These are phyloP conservation scores for Scaptomyza cyrtandrae DNA, from an alignment of 2,888 invertebrate genomes.

Conservation along the genomic window DNA sequence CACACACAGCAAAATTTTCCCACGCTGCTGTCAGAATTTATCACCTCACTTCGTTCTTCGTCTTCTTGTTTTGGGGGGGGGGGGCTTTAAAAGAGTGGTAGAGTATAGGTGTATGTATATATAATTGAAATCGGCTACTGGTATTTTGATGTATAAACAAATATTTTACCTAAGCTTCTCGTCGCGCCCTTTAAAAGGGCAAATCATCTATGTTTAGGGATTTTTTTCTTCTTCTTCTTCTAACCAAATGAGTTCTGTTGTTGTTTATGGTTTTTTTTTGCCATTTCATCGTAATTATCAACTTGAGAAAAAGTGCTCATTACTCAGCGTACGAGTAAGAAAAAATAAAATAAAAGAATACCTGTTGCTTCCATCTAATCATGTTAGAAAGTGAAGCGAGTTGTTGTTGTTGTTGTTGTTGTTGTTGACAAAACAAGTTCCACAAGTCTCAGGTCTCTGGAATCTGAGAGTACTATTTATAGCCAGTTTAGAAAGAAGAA, in stretches of 20 bases:
- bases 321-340: constrained; percentile 33
- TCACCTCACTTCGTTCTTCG: constrained; percentile 28
- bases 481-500: constrained; percentile 22
- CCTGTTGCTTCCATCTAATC: constrained; percentile 51
- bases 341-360: constrained; percentile 25
- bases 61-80: constrained; percentile 13
- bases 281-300: constrained; percentile 76
- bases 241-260: constrained; percentile 65
- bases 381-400: constrained; percentile 70
- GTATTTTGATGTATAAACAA: constrained; percentile 75
- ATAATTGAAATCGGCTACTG: constrained; percentile 77
- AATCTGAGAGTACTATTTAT: constrained; percentile 11
- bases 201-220: constrained; percentile 52
- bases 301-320: constrained; percentile 73
- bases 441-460: constrained; percentile 31
- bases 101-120: constrained; percentile 20
- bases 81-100: neutral
- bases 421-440: constrained; percentile 50
- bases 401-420: constrained; percentile 18
- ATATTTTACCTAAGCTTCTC: constrained; percentile 70
- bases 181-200: constrained; percentile 40
- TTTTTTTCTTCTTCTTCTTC: constrained; percentile 9
- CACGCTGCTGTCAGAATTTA: constrained; percentile 69
- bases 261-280: constrained; percentile 49
- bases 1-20: constrained; percentile 52